Evolutionary conservation across 2,113 vertebrate genomes (phyloP), one percentile per base, ranked within the genome.

Genomic region (Pungitius pungitius): DNA sequence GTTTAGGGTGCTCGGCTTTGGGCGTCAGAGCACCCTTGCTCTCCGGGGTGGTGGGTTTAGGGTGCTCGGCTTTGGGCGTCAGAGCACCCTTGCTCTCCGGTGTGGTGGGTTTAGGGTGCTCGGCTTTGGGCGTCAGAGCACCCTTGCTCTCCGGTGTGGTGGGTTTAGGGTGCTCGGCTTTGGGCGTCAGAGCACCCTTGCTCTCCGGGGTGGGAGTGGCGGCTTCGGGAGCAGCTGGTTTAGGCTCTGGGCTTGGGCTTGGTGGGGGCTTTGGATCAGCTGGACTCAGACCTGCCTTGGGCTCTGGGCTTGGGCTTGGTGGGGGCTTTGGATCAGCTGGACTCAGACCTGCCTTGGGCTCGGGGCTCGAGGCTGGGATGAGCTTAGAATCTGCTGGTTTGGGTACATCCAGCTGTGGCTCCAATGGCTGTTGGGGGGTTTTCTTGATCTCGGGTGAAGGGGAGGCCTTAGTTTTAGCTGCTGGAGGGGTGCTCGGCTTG

Each of bases 81-180:
- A 88, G 73, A 62, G 83, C 63, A 18, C 71, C 77, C 30, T 30
- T 30, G 6, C 30, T 30, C 63, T 91, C 90, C n/a, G 89, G 78
- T 59, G 88, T 80, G 58, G 86, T 84, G 2, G 86, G 77, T 69
- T 92, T 90, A 2, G 84, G 66, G 39, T 76, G 17, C 12, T 93
- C 91, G 3, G 87, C 77, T 9, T 85, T 73, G 18, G 86, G 84
- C 57, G 86, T 81, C 45, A 88, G 73, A 62, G 83, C 63, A 18
- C 71, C 77, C 69, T 91, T 92, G 22, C n/a, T n/a, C 63, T 91
- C 90, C n/a, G 89, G 78, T 57, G 88, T 80, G 59, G 86, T 84
- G 2, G 86, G 77, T 67, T 92, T 90, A 2, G 84, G 67, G 39
- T 77, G 18, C 12, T 93, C 91, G 3, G 87, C 77, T 9, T 86